Base-by-base conservation (phyloP, 1,140 invertebrate species). In the Neodiprion lecontei region DNA sequence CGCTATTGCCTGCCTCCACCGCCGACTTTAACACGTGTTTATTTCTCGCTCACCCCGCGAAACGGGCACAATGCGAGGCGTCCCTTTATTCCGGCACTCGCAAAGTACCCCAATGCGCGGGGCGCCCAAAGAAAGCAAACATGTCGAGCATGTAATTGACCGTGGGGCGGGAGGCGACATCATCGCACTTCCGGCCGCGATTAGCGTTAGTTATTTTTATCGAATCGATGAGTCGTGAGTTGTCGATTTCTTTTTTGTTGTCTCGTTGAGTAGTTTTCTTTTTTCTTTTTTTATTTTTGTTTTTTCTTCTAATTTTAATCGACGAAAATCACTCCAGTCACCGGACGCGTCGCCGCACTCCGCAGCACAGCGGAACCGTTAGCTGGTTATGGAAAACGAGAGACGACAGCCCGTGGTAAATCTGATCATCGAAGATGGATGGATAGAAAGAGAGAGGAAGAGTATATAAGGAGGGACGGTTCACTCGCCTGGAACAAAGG, bases 401-500 rank as follows among this genome's bases (percentile, higher is more conserved):
- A 61, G 53, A 61, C 9, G 53, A 61, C 53, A 61, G 53, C n/a
- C 53, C 53, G 53, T 61, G 53, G 11, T 9, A 61, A 61, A 61
- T 61, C n/a, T 17, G 53, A 61, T 61, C 53, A 61, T 61, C 53
- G 11, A 40, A 40, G 28, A 40, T 40, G 28, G 28, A 40, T 40
- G 28, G 28, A 12, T 61, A 17, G 53, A 61, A 12, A 61, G 53
- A 61, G 11, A 61, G n/a, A 61, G 53, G 9, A 9, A 61, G 8
- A 61, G 9, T 12, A 61, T 17, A 61, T 5, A 9, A 14, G n/a
- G n/a, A 61, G 53, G n/a, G n/a, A 61, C 11, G n/a, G 53, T 61
- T 61, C 78, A 85, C 83, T 85, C 82, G 83, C 83, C 83, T 85
- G 80, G 69, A 85, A 85, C 82, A 82, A n/a, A 81, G 61, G 78